Evolutionary conservation across 2,797 vertebrate genomes (phyloP).

Genomic region (Hybognathus amarus): DNA sequence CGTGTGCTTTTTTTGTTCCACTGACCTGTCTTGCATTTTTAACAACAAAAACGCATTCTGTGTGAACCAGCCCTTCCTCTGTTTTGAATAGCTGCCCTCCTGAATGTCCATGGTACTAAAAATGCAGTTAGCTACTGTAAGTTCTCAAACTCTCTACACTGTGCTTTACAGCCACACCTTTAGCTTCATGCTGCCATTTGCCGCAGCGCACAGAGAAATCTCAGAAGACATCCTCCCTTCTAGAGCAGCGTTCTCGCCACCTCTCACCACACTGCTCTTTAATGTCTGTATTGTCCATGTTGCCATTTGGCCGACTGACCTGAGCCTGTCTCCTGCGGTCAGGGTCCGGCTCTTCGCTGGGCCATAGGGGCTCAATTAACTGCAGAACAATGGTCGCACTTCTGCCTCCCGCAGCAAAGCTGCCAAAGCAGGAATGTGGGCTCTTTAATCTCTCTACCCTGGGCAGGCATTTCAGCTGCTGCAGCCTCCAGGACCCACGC

Average conservation of each 20-base stretch:
- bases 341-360: constrained; percentile 51
- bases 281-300: constrained; percentile 31
- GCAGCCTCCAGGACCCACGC: constrained; percentile 52
- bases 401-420: constrained; percentile 72
- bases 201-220: constrained; percentile 22
- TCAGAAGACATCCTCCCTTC: constrained; percentile 35
- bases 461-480: constrained; percentile 66
- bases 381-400: constrained; percentile 64
- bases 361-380: constrained; percentile 64
- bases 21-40: neutral
- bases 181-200: constrained; percentile 12
- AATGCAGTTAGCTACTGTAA: neutral
- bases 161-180: neutral
- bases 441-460: constrained; percentile 72
- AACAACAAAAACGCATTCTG: neutral
- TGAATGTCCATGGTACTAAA: neutral
- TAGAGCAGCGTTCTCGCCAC: constrained; percentile 16
- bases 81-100: neutral
- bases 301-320: constrained; percentile 52
- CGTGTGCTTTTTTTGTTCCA: no score
- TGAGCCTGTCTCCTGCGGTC: constrained; percentile 46
- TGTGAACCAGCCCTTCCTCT: neutral
- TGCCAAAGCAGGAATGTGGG: constrained; percentile 70
- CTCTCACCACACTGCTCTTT: constrained; percentile 42
- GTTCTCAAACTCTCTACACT: neutral